Evolutionary conservation across 1,140 invertebrate species (phyloP), one percentile per base, ranked within the genome.

Genomic region (Pachypeltis micranthus): DNA sequence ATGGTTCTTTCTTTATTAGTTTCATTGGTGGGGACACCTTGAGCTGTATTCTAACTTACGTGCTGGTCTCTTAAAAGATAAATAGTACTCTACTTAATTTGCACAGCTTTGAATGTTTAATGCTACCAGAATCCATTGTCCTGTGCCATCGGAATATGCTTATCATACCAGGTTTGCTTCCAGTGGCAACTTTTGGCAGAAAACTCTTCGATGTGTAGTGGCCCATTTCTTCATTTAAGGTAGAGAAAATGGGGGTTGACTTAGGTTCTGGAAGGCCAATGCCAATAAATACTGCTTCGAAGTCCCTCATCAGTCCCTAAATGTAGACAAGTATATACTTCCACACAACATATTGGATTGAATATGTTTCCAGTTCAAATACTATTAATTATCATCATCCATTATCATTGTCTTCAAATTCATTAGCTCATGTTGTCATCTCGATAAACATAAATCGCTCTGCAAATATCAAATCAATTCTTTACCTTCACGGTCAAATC

Each of bases 161-260:
- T 16, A 7, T 16, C 54, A 24, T 16, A 83, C 88, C 90, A 70
- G 85, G 83, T 78, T 98, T 99, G 69, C 92, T 95, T 25, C 87
- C 89, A 66, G 79, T 79, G 0, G 93, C 80, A 7, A 98, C 95
- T 55, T 82, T 73, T 1, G 94, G 95, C 26, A 99, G 75, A 73
- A 97, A 98, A 66, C 84, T 83, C 76, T 98, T 99, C 19, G 94
- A 98, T 0, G 95, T 98, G 69, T 83, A 98, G 73, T 96, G 98
- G 0, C 96, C 96, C 80, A 89, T 85, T 34, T 85, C 79, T 55
- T 79, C 72, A 2, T 80, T 86, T 0, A 98, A 75, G n/a, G 82
- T 79, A 67, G 86, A 76, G 74, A 98, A 98, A 16, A 93, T 85
- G 0, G 83, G 79, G 54, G 86, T 80, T 31, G 75, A 80, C 70